Evolutionary conservation across 2,888 invertebrate genomes (phyloP).

Genomic region (Fissipunctia ypsillon): DNA sequence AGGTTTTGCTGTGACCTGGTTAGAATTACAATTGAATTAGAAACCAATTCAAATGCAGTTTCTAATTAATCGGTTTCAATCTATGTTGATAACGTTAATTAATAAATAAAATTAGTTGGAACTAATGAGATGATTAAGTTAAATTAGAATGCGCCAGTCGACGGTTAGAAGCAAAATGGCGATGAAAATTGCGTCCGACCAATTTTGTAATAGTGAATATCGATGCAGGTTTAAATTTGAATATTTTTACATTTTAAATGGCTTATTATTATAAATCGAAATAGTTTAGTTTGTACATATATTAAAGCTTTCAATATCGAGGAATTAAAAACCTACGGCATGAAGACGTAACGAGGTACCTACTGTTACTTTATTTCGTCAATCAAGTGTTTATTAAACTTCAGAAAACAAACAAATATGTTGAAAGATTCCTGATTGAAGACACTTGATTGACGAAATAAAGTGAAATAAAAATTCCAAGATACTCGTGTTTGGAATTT

Average conservation of each 20-base stretch:
- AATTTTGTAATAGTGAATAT: slow-evolving; percentile 25
- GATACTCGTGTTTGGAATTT: too few species aligned
- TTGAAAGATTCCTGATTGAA: too few species aligned
- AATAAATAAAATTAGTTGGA: slow-evolving; percentile 43
- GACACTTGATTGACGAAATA: too few species aligned
- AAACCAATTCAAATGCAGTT: slow-evolving; percentile 23
- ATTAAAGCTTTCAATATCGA: not conserved
- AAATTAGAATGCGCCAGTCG: slow-evolving; percentile 42
- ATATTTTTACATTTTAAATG: slow-evolving; percentile 44
- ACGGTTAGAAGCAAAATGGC: slow-evolving; percentile 24
- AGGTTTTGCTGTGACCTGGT: not conserved
- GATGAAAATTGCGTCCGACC: slow-evolving; percentile 31
- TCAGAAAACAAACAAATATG: too few species aligned
- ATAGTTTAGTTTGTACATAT: not conserved
- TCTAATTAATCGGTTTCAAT: slow-evolving; percentile 32
- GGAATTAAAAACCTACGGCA: not conserved
- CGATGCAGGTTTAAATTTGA: slow-evolving; percentile 32
- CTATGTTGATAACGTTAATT: slow-evolving; percentile 22
- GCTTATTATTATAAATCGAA: slow-evolving; percentile 16
- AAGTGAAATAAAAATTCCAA: too few species aligned
- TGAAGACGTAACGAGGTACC: not conserved
- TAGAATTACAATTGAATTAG: not conserved
- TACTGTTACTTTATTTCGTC: not conserved
- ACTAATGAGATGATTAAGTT: slow-evolving; percentile 53
- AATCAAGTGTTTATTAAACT: not conserved